phyloP scores from a whole-genome alignment of 1,140 invertebrate species.

The Cyclargus thomasi region DNA sequence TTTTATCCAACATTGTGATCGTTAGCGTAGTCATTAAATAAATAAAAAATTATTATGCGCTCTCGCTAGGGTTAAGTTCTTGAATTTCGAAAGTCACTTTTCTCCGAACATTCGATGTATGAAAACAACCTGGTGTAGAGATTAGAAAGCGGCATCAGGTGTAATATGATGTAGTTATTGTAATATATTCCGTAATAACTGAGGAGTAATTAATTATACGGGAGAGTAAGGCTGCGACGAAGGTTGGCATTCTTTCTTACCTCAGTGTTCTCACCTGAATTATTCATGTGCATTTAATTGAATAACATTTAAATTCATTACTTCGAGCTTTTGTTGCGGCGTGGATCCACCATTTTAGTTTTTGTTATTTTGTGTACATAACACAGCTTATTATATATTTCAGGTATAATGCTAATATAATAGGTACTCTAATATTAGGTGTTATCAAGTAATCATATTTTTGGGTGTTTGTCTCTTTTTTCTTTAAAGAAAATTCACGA shows the following conservation, averaged over 20 bases:
- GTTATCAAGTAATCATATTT: too few species aligned
- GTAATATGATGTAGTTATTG: constrained; percentile 5
- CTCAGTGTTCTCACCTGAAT: constrained; percentile 60
- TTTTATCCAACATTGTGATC: too few species aligned
- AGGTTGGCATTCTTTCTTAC: constrained; percentile 57
- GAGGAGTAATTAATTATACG: constrained; percentile 52
- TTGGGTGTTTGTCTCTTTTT: too few species aligned
- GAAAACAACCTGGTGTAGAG: too few species aligned
- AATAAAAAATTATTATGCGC: too few species aligned
- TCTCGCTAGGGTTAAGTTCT: too few species aligned
- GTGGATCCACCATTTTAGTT: constrained; percentile 14
- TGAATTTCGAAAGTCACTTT: too few species aligned
- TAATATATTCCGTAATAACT: constrained; percentile 30
- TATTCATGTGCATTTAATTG: constrained; percentile 70
- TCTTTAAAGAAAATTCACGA: too few species aligned
- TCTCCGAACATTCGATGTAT: too few species aligned
- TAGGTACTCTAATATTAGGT: too few species aligned
- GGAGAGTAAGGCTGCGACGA: constrained; percentile 36
- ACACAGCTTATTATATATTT: background rate
- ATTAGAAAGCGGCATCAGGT: background rate
- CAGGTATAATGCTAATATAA: too few species aligned
- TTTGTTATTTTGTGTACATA: background rate
- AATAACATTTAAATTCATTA: constrained; percentile 70
- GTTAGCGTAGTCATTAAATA: too few species aligned
- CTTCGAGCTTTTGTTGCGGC: constrained; percentile 34